These are phyloP conservation scores for Grantiella picta DNA, from an alignment of 2,113 vertebrate genomes.

Conservation along the genomic window DNA sequence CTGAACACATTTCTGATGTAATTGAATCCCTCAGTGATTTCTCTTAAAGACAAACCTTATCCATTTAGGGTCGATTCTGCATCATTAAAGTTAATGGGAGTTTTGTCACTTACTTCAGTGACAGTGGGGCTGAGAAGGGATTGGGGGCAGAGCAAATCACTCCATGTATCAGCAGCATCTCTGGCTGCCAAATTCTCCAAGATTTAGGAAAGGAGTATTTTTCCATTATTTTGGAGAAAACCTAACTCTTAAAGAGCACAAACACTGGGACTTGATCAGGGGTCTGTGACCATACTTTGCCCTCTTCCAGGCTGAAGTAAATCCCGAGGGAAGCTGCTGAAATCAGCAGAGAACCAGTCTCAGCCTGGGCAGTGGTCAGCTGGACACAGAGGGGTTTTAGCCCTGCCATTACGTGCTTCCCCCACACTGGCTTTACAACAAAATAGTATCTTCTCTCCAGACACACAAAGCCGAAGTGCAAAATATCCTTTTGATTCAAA, in stretches of 20 bases:
- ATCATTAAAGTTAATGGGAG: neutral
- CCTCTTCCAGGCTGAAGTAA: neutral
- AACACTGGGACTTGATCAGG: neutral
- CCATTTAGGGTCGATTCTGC: neutral
- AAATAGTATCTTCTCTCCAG: neutral
- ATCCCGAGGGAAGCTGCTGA: neutral
- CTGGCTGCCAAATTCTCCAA: neutral
- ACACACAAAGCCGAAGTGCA: neutral
- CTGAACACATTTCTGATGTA: slow-evolving; percentile 28
- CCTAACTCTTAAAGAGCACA: neutral
- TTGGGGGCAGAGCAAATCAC: neutral
- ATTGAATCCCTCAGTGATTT: slow-evolving; percentile 25
- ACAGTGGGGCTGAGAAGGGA: neutral
- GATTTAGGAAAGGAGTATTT: neutral
- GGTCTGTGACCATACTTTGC: neutral
- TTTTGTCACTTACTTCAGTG: neutral
- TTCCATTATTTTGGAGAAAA: neutral
- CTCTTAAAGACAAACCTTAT: slow-evolving; percentile 38
- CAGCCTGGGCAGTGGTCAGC: neutral
- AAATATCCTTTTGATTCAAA: neutral
- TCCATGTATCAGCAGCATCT: neutral
- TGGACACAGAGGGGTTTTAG: neutral
- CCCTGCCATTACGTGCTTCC: neutral
- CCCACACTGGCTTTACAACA: neutral
- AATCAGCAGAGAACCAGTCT: neutral